Base-by-base conservation (phyloP, 30 jellyfish, hydroid and myxozoan genomes). In the Cassiopea xamachana region DNA sequence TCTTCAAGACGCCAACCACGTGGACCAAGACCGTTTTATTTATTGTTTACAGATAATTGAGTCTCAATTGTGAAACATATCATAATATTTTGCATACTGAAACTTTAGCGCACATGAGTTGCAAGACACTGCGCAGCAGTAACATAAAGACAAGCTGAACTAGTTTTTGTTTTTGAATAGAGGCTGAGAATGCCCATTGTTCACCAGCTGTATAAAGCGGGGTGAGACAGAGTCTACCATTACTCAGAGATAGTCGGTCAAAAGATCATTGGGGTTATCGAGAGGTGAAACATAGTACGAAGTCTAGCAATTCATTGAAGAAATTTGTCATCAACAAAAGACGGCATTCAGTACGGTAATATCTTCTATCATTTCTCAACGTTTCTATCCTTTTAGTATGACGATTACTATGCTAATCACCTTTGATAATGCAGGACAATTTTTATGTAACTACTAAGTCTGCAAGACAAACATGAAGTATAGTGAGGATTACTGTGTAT, bases 201-300 rank as follows among this genome's bases (percentile, higher is more conserved):
- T 68, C 69, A 43, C 79, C 45, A 51, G 82, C 48, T 48, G 80
- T 87, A 87, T 68, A 87, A 87, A 64, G 88, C 3, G 6, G 77
- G 46, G 48, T 77, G 89, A 18, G 71, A 77, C 19, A 13, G 43
- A 74, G 58, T 12, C 55, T 45, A 16, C 10, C 48, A 68, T 18
- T 89, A 87, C 43, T 69, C 71, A 78, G 83, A 75, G 85, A 77
- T 45, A 76, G 48, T 69, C 80, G 94, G 89, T 87, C 94, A 87
- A 76, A 87, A 87, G 94, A 78, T 87, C 94, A 87, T 12, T 45
- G 75, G 58, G 84, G 91, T 74, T 68, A 83, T 75, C 84, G 2
- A 13, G 19, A 64, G 74, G 74, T 64, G 74, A 64, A 9, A 7
- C 44, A 17, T 64, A 17, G 27, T 4, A 27, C 9, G 44, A 7